Evolutionary conservation across 2,888 invertebrate species (phyloP).

Genomic region (Tachina lurida): DNA sequence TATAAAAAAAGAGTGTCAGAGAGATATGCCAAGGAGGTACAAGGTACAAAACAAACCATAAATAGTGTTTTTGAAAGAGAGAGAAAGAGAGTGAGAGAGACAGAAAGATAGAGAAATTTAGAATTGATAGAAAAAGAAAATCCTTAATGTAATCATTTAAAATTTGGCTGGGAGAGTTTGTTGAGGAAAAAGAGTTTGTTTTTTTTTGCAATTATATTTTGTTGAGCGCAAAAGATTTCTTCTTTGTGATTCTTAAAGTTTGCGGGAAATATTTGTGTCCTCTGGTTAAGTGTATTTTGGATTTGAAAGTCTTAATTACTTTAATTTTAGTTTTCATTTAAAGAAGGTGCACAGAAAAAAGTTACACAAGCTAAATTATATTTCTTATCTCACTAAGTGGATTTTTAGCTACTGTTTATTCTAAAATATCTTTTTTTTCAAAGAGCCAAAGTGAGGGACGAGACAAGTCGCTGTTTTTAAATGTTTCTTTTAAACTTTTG

Average conservation of each 20-base stretch:
- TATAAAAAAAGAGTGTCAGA: slow-evolving; percentile 1
- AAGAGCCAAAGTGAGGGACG: slow-evolving; percentile 16
- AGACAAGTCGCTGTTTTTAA: slow-evolving; percentile 20
- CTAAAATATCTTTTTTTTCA: slow-evolving; percentile 32
- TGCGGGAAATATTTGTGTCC: slow-evolving; percentile 21
- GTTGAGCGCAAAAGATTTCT: not conserved
- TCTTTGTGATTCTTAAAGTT: not conserved
- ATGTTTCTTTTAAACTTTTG: slow-evolving; percentile 46
- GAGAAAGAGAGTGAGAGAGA: slow-evolving; percentile 38
- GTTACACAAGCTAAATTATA: slow-evolving; percentile 39
- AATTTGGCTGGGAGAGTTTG: slow-evolving; percentile 18
- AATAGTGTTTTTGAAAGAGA: slow-evolving; percentile 11
- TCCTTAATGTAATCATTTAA: slow-evolving; percentile 50
- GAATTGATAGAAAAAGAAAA: slow-evolving; percentile 59
- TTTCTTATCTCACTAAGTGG: slow-evolving; percentile 45
- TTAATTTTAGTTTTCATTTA: slow-evolving; percentile 17
- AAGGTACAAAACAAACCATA: slow-evolving; percentile 2
- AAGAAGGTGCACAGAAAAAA: slow-evolving; percentile 51
- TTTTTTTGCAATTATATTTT: not conserved
- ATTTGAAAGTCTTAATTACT: not conserved
- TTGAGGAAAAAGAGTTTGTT: slow-evolving; percentile 1
- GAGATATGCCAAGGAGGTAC: slow-evolving; percentile 14
- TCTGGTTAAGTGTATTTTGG: slow-evolving; percentile 15
- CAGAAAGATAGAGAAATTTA: slow-evolving; percentile 61
- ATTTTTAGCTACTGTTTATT: slow-evolving; percentile 54